Conservation (phyloP, 2,797 vertebrate genomes). For the Hyperoplus lanceolatus region DNA sequence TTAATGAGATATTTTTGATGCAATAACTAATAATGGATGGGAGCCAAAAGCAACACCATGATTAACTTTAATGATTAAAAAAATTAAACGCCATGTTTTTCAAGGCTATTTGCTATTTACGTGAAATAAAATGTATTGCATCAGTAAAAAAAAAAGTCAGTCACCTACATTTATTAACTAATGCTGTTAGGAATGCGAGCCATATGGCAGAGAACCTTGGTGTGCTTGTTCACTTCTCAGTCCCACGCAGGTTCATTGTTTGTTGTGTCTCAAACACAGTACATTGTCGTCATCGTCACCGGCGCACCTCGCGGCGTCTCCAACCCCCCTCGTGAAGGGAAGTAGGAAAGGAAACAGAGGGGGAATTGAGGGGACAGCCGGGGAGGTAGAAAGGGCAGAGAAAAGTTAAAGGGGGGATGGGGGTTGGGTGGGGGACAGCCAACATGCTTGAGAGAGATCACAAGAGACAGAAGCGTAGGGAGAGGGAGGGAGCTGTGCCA, state of each 20-base stretch:
- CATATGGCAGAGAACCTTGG: slow-evolving; percentile 9
- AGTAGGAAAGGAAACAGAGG: slow-evolving; percentile 21
- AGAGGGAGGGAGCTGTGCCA: slow-evolving; percentile 50
- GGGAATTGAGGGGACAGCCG: neutral
- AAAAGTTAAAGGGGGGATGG: slow-evolving; percentile 58
- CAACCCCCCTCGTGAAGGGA: slow-evolving; percentile 25
- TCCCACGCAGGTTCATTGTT: slow-evolving; percentile 2
- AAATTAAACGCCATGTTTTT: neutral
- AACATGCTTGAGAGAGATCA: slow-evolving; percentile 69
- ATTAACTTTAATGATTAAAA: too few species aligned
- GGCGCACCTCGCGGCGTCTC: slow-evolving; percentile 15
- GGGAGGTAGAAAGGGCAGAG: slow-evolving; percentile 20
- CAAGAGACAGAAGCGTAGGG: slow-evolving; percentile 66
- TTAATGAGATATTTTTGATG: slow-evolving; percentile 18
- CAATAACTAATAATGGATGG: neutral
- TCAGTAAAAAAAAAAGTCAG: slow-evolving; percentile 9
- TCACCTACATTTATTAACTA: slow-evolving; percentile 1
- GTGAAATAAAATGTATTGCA: slow-evolving; percentile 17
- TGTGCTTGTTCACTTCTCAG: slow-evolving; percentile 9
- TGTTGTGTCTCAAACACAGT: neutral
- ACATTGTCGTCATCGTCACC: slow-evolving; percentile 11
- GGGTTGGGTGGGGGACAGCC: neutral
- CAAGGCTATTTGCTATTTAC: slow-evolving; percentile 1
- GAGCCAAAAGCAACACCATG: slow-evolving; percentile 14
- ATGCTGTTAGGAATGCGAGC: slow-evolving; percentile 16